Base-by-base conservation (phyloP, 2,888 invertebrate genomes). In the Phytoseiulus persimilis region DNA sequence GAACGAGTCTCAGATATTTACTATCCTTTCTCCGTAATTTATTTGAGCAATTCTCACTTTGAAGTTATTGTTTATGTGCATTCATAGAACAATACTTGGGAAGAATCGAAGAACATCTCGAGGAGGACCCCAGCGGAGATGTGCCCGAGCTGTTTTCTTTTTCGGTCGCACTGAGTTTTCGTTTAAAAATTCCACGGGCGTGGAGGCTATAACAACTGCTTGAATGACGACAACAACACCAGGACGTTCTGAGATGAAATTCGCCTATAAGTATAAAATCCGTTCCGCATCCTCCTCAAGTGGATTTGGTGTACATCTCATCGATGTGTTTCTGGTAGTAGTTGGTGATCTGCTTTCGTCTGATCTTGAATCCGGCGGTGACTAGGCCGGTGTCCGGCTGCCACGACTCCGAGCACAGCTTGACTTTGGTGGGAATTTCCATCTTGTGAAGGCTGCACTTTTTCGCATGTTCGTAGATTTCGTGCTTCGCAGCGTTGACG, bases 351-450 rank as follows among this genome's bases (percentile, higher is more conserved):
- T 92, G 92, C 91, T 93, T 93, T 32, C 94, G 92, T 91, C 94
- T 94, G 90, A 94, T 92, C 91, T 94, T 94, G 91, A 94, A 92
- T 23, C 94, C 94, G 90, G 94, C 94, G 0, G 94, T 94, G 32
- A 94, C 93, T 23, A 94, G 92, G 45, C 94, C 94, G 11, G 92
- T 92, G 90, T 93, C 94, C 9, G 94, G 94, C 90, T 93, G 93
- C 94, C 94, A 94, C 9, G 92, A 92, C 46, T 94, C 94, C 0
- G 92, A 91, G 89, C 93, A 93, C 83, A 94, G 91, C 90, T 92
- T 92, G n/a, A 94, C 91, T 90, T 92, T 93, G 90, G 92, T 91
- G 0, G 94, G 94, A 32, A 93, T 92, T 91, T 94, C 94, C 90
- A 92, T 92, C 46, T 93, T 92, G 90, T 93, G 92, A 89, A 94